Base-by-base conservation (phyloP, 2,113 vertebrate genomes). In the Dolichotis patagonum region DNA sequence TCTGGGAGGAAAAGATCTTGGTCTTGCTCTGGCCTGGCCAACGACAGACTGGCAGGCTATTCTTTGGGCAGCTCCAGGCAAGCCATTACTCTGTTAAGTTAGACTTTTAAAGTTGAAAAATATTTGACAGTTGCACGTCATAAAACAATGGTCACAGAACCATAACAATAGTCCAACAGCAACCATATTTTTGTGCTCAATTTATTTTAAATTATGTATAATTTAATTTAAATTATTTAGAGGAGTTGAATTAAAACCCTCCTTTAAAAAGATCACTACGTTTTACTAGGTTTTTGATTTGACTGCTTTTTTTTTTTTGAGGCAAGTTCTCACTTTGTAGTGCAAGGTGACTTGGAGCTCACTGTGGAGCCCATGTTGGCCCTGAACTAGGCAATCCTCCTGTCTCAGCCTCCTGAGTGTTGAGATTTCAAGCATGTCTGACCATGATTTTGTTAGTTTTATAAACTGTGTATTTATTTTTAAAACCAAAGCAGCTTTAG, bases 31-130 rank as follows among this genome's bases (percentile, higher is more conserved):
- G 92, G 97, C 97, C 96, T 97, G 94, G 95, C 96, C 49, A 85
- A 96, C n/a, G 60, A 90, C 93, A 94, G 95, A 88, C 77, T n/a
- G 85, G 96, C 92, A 96, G 96, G 92, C 96, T 97, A 83, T 58
- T 97, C 94, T 98, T 97, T 96, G 95, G 96, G 97, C 93, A 97
- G 97, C 96, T 98, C 83, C 84, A 80, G 97, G 97, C 93, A 96
- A 98, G 85, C 97, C 92, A 94, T 98, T 96, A 88, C 98, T 94
- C 95, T 97, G 81, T 43, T 85, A 75, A 96, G 49, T 95, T 63
- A 60, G 60, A 94, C 5, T 30, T 80, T 17, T 93, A 84, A 93
- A 96, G 62, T 73, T 41, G 92, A 82, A 96, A 93, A 84, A 73
- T 60, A 58, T 5, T 46, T 67, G 75, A 85, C 13, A 56, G 20